phyloP scores from a whole-genome alignment of 2,797 vertebrate genomes.

The Craterocephalus amniculus region DNA sequence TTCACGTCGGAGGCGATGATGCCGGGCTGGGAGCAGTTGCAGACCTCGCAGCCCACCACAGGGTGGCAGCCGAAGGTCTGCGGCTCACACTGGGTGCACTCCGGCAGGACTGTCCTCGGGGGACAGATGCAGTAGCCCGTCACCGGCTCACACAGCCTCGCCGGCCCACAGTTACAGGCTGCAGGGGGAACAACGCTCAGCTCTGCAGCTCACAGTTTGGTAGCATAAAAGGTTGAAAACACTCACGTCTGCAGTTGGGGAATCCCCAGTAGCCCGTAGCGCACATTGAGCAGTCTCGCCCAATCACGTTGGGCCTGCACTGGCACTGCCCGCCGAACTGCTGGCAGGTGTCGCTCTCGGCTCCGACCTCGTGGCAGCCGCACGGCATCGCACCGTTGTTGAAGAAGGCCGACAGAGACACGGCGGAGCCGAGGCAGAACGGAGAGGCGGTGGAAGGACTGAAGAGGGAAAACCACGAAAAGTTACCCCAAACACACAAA shows the following conservation, averaged over 20 bases:
- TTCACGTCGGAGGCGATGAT: conserved; percentile 81
- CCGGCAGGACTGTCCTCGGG: conserved; percentile 88
- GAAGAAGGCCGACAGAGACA: conserved; percentile 92
- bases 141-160: conserved; percentile 89
- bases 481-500: not conserved
- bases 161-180: conserved; percentile 92
- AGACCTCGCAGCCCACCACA: conserved; percentile 92
- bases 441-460: conserved; percentile 83
- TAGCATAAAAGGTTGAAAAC: not conserved
- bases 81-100: conserved; percentile 90
- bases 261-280: conserved; percentile 96
- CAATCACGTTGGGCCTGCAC: conserved; percentile 91
- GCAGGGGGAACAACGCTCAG: conserved; percentile 3
- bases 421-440: conserved; percentile 88
- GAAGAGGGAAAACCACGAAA: not conserved
- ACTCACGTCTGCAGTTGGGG: conserved; percentile 94
- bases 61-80: conserved; percentile 96
- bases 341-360: conserved; percentile 85
- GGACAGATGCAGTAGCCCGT: conserved; percentile 94
- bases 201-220: not conserved
- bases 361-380: conserved; percentile 90
- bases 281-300: conserved; percentile 93
- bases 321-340: conserved; percentile 90
- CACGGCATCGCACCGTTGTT: conserved; percentile 93
- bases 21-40: conserved; percentile 90